A percentile compares a stretch with the other conserved stretches of the same genome.
phyloP scores from a whole-genome alignment of 2,113 vertebrate genomes.

The Gulo gulo region DNA sequence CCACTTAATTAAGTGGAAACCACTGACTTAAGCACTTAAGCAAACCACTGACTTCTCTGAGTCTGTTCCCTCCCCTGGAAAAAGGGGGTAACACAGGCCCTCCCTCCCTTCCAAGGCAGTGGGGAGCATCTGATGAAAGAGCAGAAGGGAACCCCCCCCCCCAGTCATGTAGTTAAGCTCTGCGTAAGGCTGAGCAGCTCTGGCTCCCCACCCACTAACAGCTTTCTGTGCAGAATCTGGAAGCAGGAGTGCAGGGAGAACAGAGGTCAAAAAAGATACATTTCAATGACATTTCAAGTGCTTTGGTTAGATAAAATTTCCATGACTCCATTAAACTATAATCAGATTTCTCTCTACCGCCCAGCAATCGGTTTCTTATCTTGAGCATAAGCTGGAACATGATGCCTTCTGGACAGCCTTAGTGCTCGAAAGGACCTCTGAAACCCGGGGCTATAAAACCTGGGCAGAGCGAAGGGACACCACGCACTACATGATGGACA shows the following conservation, averaged over 20 bases:
- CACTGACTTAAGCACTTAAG: too few species aligned
- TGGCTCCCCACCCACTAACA: neutral
- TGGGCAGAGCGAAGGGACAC: neutral
- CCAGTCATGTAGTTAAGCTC: neutral
- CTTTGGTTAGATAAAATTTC: conserved; percentile 40
- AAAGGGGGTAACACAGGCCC: neutral
- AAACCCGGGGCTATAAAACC: conserved; percentile 25
- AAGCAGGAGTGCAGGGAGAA: neutral
- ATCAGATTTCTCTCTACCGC: conserved; percentile 39
- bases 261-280: neutral
- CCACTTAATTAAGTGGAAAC: neutral
- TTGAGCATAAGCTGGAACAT: neutral
- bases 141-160: neutral
- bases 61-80: neutral
- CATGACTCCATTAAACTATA: conserved; percentile 39
- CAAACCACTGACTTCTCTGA: neutral
- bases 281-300: neutral
- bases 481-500: too few species aligned
- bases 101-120: neutral
- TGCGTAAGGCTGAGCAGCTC: neutral
- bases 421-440: conserved; percentile 28
- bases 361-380: conserved; percentile 51
- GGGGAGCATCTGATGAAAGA: neutral
- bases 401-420: neutral
- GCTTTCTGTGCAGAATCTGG: neutral